phyloP scores from a whole-genome alignment of 2,113 vertebrate genomes.

The Raja brachyura region DNA sequence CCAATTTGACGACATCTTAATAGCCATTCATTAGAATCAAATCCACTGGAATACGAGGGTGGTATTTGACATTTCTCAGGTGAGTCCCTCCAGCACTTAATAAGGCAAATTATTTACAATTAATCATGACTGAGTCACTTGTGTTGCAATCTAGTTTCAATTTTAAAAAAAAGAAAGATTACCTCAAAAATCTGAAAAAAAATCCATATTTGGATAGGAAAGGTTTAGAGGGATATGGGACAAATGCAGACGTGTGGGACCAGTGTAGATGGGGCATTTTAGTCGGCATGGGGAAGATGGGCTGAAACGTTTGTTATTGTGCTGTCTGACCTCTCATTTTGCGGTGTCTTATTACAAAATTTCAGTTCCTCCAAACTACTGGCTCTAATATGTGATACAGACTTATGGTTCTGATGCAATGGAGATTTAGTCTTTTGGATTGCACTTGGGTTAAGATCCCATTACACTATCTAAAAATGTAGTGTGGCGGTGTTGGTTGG shows the following conservation, averaged over 20 bases:
- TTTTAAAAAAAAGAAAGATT: not conserved
- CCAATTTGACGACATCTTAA: not conserved
- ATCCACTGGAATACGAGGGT: no score
- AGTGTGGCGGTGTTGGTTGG: no score
- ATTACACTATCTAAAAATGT: no score
- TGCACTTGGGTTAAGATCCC: not conserved
- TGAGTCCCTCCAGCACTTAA: not conserved
- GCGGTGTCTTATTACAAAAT: not conserved
- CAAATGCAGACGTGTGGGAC: no score
- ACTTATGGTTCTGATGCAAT: not conserved
- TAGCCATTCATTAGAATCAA: not conserved
- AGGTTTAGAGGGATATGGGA: no score
- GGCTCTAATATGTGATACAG: not conserved
- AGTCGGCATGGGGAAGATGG: no score
- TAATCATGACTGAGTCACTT: not conserved
- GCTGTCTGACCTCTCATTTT: not conserved
- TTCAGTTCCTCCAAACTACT: not conserved
- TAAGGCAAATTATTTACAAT: not conserved
- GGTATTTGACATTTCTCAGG: not conserved
- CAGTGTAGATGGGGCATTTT: no score
- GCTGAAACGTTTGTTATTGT: no score
- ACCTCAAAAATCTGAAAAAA: not conserved
- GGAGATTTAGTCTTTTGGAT: not conserved
- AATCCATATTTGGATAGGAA: not conserved
- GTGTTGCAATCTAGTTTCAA: not conserved